Base-by-base conservation (phyloP, 2,888 invertebrate genomes). In the Chrysolina haemoptera region DNA sequence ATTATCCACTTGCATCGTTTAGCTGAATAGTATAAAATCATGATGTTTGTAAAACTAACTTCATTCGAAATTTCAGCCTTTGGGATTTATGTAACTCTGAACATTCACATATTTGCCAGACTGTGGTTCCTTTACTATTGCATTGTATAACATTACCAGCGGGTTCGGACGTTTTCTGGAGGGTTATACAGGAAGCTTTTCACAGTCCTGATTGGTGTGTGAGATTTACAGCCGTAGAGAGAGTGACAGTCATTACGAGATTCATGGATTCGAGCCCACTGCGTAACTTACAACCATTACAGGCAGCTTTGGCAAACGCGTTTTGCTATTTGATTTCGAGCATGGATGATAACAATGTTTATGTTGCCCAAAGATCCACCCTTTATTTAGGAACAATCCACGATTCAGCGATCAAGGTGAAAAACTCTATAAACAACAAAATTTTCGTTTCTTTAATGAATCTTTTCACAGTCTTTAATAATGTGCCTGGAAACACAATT, bases 401-500 rank as follows among this genome's bases (percentile, higher is more conserved):
- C 86, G 96, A 96, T 84, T 91, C 93, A 68, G 95, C 98, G 68
- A 91, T 98, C 69, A 93, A 94, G 88, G 96, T 96, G 86, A 86
- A 88, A 82, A 70, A 10, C 16, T 18, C 5, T 46, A 63, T 27
- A 16, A 22, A 43, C 18, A n/a, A 27, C 8, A 48, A 53, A 59
- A 40, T 66, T 79, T 82, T 12, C 73, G 16, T 62, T 16, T 48
- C 14, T 9, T 16, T 5, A 72, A 62, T 63, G 1, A 62, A 14
- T 59, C 40, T 71, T 48, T 68, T 87, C 86, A 53, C 89, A 96
- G 94, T 93, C 96, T 72, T 90, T 98, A 78, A 93, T 97, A 74
- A 93, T 95, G 90, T 99, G 99, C 88, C 89, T 99, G 89, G 99
- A 99, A 90, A 95, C 96, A 0, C 99, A 99, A 89, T 99, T 99